Base-by-base conservation (phyloP, 2,888 invertebrate genomes). In the Nomada fabriciana region DNA sequence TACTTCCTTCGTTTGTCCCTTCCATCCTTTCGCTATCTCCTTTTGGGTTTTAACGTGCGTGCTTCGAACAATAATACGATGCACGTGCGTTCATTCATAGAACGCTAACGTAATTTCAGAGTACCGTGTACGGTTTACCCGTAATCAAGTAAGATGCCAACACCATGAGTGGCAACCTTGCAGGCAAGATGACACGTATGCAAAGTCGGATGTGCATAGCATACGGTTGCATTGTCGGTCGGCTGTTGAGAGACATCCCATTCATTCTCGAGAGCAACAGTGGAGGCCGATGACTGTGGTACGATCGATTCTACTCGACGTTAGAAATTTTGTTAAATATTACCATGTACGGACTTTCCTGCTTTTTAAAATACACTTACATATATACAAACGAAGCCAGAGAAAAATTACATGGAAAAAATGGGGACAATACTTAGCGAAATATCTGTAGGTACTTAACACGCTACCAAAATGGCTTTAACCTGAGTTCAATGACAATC, bases 61-160 rank as follows among this genome's bases (percentile, higher is more conserved):
- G 80, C 50, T 43, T 65, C 60, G 72, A 60, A 47, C 76, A 60
- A 80, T 69, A 73, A 82, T 80, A 76, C 76, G 67, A 77, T 80
- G 79, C 71, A 73, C 79, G 73, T 82, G 73, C 73, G 68, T 76
- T 72, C 74, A 84, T 79, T 82, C 81, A 76, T 76, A 79, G 82
- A 84, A 84, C 82, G 75, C 69, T 82, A 69, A 76, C 74, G 61
- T 57, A 60, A 69, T 75, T 75, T 63, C 68, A 61, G 36, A 57
- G 71, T 69, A 60, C 71, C 61, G 64, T 82, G 57, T 78, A 78
- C 60, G 74, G 75, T 60, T 68, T 53, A 57, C 42, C 25, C 55
- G 69, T 79, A 79, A 84, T 84, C 83, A 63, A 70, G 65, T 57
- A 78, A 76, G 79, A 84, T 63, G 76, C 67, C 65, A 59, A 78